Evolutionary conservation across 2,113 vertebrate genomes (phyloP).

Genomic region (Nesoenas mayeri): DNA sequence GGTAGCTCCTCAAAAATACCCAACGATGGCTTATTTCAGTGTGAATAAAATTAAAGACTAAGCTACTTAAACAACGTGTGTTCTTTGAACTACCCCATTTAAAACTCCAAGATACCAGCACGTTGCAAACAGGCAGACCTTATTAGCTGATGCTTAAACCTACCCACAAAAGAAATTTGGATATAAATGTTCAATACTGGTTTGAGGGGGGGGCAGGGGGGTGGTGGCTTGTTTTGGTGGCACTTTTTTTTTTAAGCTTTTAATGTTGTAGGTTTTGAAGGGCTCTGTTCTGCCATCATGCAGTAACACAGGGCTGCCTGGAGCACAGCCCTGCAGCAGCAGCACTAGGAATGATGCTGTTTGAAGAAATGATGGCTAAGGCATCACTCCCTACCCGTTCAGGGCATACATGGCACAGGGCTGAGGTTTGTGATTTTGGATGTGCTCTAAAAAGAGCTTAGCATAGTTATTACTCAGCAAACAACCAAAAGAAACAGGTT

Average conservation of each 20-base stretch:
- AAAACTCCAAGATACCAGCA: background rate
- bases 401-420: background rate
- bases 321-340: background rate
- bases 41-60: background rate
- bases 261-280: background rate
- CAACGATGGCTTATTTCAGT: background rate
- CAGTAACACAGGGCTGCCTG: background rate
- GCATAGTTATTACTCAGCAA: constrained; percentile 17
- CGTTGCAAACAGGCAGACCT: background rate
- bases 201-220: background rate
- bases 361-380: background rate
- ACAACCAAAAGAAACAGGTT: background rate
- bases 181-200: background rate
- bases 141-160: background rate
- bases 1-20: background rate
- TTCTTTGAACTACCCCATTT: background rate
- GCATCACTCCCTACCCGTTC: background rate
- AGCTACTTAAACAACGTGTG: background rate
- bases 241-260: background rate
- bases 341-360: background rate
- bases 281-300: background rate
- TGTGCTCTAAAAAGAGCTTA: background rate
- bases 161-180: background rate
- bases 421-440: background rate
- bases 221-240: too few relatives aligned